A percentile compares a stretch with the other conserved stretches of the same genome.
phyloP scores from a whole-genome alignment of 2,113 vertebrate species.

The Heterocephalus glaber region DNA sequence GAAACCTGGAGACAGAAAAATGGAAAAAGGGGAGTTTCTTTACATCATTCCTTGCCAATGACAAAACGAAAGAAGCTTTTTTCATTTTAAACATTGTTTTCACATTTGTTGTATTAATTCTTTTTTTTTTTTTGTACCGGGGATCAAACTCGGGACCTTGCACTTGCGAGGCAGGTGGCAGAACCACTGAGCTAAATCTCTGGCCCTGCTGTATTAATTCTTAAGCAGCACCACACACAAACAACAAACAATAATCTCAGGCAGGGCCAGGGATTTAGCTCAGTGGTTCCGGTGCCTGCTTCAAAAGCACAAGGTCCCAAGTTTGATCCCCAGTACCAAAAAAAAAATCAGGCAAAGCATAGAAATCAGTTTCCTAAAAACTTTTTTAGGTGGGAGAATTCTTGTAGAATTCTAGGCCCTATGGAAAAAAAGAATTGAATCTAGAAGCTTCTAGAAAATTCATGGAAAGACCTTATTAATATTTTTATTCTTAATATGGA shows the following conservation, averaged over 20 bases:
- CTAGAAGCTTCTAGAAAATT: slow-evolving; percentile 33
- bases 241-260: background rate
- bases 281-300: too few relatives aligned
- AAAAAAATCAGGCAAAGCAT: too few relatives aligned
- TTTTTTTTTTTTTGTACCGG: too few relatives aligned
- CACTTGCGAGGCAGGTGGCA: background rate
- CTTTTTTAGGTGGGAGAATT: background rate
- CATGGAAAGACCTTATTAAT: background rate
- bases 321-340: too few relatives aligned
- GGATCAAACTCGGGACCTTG: too few relatives aligned
- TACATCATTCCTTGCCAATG: background rate
- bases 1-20: background rate
- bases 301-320: too few relatives aligned
- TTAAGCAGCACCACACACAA: background rate
- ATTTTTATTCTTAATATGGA: background rate
- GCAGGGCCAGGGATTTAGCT: too few relatives aligned
- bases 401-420: background rate
- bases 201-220: background rate
- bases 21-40: background rate
- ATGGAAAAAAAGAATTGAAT: background rate
- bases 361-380: background rate
- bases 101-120: background rate
- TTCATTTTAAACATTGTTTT: background rate
- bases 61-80: background rate
- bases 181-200: background rate